Evolutionary conservation across 2,888 invertebrate genomes (phyloP).

Genomic region (Diplazon laetatorius): DNA sequence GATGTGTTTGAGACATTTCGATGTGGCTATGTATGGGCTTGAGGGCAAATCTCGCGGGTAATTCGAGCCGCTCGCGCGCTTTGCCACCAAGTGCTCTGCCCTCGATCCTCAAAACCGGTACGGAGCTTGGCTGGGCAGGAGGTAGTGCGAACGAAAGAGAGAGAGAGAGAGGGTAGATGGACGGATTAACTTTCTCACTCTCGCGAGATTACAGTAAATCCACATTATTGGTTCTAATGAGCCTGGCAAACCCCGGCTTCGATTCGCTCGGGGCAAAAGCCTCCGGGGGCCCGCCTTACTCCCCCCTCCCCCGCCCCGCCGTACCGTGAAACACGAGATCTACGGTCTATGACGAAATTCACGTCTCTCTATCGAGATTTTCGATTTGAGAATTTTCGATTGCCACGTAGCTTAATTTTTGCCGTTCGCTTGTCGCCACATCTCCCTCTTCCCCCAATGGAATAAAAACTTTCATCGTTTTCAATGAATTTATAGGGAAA

Average conservation of each 20-base stretch:
- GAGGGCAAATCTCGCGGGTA: conserved; percentile 42
- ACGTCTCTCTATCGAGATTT: conserved; percentile 18
- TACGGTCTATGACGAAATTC: conserved; percentile 22
- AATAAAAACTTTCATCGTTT: too few species aligned
- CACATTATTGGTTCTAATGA: conserved; percentile 81
- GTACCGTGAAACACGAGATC: conserved; percentile 24
- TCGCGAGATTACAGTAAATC: conserved; percentile 78
- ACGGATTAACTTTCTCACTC: conserved; percentile 18
- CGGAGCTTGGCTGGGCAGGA: conserved; percentile 24
- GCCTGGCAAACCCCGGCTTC: conserved; percentile 74
- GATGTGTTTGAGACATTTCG: background rate
- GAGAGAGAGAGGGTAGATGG: conserved; percentile 20
- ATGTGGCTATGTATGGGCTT: background rate
- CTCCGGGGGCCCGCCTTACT: conserved; percentile 13
- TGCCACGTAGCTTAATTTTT: background rate
- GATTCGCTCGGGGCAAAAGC: conserved; percentile 73
- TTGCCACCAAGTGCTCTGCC: conserved; percentile 43
- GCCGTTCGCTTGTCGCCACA: background rate
- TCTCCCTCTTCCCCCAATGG: background rate
- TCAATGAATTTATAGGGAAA: too few species aligned
- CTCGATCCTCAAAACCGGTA: conserved; percentile 40
- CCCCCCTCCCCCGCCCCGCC: background rate
- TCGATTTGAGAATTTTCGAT: background rate
- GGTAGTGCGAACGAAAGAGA: conserved; percentile 36
- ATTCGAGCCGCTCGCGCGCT: conserved; percentile 39